phyloP scores from a whole-genome alignment of 2,888 invertebrate genomes.

The Cephus rjabovi region DNA sequence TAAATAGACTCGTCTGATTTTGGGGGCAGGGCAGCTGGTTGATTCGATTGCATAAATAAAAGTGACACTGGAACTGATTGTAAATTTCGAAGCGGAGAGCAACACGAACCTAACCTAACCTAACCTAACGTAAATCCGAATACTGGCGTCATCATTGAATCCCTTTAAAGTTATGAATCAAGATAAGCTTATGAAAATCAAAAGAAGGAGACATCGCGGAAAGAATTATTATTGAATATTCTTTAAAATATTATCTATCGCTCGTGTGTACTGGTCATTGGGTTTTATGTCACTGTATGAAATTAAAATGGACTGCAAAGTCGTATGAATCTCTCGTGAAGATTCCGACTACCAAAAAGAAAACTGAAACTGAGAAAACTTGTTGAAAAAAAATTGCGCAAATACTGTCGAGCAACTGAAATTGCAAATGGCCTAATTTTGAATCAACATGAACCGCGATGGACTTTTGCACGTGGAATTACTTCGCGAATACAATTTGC shows the following conservation, averaged over 20 bases:
- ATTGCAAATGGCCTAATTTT: not conserved
- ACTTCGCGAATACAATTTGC: not conserved
- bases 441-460: not conserved
- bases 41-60: not conserved
- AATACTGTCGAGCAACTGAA: not conserved
- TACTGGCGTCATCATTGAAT: not conserved
- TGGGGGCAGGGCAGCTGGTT: not conserved
- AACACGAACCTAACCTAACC: not conserved
- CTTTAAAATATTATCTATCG: not conserved
- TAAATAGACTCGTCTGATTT: not conserved
- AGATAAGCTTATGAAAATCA: not conserved
- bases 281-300: not conserved
- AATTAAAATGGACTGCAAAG: not conserved
- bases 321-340: not conserved
- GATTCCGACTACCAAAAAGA: not conserved
- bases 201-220: not conserved
- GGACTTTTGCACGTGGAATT: not conserved
- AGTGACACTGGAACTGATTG: not conserved
- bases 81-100: not conserved
- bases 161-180: not conserved
- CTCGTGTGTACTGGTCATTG: not conserved
- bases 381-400: not conserved
- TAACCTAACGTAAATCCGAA: not conserved
- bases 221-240: not conserved
- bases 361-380: not conserved